Percentiles rank a stretch among this genome's conserved stretches.
phyloP scores from a whole-genome alignment of 2,888 invertebrate species.

The Harmothoe impar region DNA sequence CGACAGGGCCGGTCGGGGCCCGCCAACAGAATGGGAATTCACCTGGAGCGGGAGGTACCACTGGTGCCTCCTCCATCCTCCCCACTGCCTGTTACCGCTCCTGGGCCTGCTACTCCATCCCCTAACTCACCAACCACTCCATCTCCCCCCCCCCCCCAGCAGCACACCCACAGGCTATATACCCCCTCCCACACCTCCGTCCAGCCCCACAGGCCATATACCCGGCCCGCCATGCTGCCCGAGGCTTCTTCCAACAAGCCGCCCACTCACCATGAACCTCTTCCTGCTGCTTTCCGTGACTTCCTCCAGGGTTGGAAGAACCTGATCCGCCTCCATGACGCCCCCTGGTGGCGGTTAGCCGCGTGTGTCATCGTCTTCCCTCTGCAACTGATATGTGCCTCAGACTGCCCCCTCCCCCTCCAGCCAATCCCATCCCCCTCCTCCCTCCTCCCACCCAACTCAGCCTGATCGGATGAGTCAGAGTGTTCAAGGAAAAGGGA shows the following conservation, averaged over 20 bases:
- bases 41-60: conserved; percentile 15
- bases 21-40: not conserved
- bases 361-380: conserved; percentile 14
- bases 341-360: not conserved
- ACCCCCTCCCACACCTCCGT: not conserved
- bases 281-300: not conserved
- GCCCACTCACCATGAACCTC: not conserved
- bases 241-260: not conserved
- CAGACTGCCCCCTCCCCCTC: not conserved
- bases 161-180: not conserved
- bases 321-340: not conserved
- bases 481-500: conserved; percentile 17
- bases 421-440: not conserved
- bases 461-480: not conserved
- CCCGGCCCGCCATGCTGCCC: not conserved
- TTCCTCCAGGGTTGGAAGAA: conserved; percentile 25
- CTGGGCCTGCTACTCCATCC: not conserved
- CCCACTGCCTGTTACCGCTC: not conserved
- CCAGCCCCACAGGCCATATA: not conserved
- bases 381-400: not conserved
- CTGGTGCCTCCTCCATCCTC: not conserved
- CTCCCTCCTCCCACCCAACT: not conserved
- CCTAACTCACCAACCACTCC: not conserved
- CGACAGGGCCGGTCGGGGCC: not conserved
- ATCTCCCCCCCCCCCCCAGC: no score